Evolutionary conservation across 1,140 invertebrate genomes (phyloP), one percentile per base, ranked within the genome.

Genomic region (Nephotettix cincticeps): DNA sequence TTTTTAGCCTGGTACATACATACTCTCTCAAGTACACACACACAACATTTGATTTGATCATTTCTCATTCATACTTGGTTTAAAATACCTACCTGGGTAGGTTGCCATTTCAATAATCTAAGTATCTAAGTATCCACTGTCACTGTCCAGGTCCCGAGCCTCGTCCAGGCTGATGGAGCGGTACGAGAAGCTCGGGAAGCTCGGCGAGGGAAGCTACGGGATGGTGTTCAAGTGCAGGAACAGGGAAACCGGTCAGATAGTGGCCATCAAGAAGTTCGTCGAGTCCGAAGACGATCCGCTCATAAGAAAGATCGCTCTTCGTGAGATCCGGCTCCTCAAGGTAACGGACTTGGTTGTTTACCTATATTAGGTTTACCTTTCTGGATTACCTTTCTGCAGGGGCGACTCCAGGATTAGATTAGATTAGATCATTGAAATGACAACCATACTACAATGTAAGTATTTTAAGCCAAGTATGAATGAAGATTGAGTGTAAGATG

Each of bases 141-240:
- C n/a, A n/a, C n/a, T n/a, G n/a, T 77, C 4, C 79, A 93, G 93
- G 83, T 90, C 92, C 76, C 88, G 92, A 78, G 92, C 90, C 66
- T 89, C 93, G 76, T 93, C 92, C 78, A 91, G 92, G 80, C 88
- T 90, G 76, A 99, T 99, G 97, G 98, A 99, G 83, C 91, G 97
- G 70, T 99, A 99, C 84, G 98, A 99, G 82, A 97, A 96, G 83
- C 83, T 99, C 19, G 91, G 89, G 51, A 97, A 98, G 78, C 91
- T 99, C 40, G 98, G 98, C 71, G 98, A 99, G 85, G 98, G 98
- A 68, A 98, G 95, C 47, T 99, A 99, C 82, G 98, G 98, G 9
- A 90, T 99, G 69, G 98, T 99, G 58, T 99, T 98, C 86, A 99
- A 99, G 82, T 99, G 98, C 82, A 90, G 96, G 54, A 97, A 99